These are phyloP conservation scores for Frieseomelitta varia DNA, from an alignment of 1,140 invertebrate genomes.

Conservation along the genomic window DNA sequence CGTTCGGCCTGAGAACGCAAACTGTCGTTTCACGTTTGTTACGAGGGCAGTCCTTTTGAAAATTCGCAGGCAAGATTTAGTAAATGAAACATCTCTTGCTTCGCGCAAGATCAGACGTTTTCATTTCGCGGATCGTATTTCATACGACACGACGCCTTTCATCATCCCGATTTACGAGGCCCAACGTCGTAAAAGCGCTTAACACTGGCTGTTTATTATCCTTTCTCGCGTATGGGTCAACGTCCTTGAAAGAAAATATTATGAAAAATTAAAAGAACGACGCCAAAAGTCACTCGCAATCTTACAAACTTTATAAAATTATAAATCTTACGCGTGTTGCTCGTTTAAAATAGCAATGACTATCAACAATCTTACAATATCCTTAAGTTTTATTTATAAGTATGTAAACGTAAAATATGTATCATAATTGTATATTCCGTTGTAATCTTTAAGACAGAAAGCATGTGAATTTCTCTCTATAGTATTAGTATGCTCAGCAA, in stretches of 20 bases:
- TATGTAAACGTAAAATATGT: no score
- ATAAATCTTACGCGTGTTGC: neutral
- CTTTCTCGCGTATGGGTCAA: neutral
- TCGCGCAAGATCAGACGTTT: neutral
- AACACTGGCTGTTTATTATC: constrained; percentile 3
- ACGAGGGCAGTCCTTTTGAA: neutral
- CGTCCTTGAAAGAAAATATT: neutral
- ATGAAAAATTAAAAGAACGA: neutral
- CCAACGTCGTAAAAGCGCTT: neutral
- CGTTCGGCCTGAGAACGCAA: neutral
- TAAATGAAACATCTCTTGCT: neutral
- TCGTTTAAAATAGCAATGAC: neutral
- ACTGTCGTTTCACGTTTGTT: neutral
- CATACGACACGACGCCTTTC: neutral
- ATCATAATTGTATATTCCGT: no score
- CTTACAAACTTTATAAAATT: no score
- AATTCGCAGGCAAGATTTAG: neutral
- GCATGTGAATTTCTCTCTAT: no score
- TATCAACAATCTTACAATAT: no score
- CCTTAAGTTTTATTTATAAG: no score
- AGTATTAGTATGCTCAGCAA: no score
- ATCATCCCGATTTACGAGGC: constrained; percentile 7
- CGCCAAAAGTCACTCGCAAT: neutral
- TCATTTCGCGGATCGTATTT: constrained; percentile 9
- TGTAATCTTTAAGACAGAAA: no score